phyloP scores from a whole-genome alignment of 2,113 vertebrate genomes.

The Menidia beryllina region DNA sequence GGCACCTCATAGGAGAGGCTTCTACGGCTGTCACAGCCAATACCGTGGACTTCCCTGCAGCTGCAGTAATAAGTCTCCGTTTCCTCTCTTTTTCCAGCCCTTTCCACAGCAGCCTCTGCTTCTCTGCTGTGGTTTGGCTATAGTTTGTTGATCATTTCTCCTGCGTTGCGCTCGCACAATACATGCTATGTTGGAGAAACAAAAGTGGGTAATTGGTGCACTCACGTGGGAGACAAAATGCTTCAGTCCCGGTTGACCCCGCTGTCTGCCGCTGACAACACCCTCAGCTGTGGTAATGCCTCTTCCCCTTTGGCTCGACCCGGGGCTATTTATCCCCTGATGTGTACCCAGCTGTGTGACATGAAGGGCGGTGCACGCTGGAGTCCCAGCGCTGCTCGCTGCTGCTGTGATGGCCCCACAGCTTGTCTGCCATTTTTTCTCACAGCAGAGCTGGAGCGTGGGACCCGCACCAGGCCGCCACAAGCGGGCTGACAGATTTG shows the following conservation, averaged over 20 bases:
- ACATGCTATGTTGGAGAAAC: neutral
- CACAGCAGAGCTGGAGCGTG: conserved; percentile 38
- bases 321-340: conserved; percentile 51
- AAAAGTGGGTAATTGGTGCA: neutral
- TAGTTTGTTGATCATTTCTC: conserved; percentile 7
- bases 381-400: conserved; percentile 21
- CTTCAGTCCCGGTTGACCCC: conserved; percentile 55
- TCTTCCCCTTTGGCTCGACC: conserved; percentile 33
- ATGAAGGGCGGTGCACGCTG: conserved; percentile 18
- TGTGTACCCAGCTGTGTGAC: conserved; percentile 65
- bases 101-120: neutral
- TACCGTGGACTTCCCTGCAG: neutral
- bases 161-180: neutral
- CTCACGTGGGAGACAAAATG: conserved; percentile 22
- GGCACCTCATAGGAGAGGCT: conserved; percentile 1
- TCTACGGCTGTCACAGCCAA: conserved; percentile 4
- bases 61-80: neutral
- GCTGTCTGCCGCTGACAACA: conserved; percentile 40
- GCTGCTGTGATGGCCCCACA: conserved; percentile 24
- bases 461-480: conserved; percentile 46
- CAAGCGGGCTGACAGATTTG: conserved; percentile 41
- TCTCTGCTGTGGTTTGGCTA: too few species aligned
- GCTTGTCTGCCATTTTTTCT: conserved; percentile 24
- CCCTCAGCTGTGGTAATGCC: conserved; percentile 23
- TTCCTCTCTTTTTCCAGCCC: neutral